A percentile compares a stretch with the other conserved stretches of the same genome.
Conservation (phyloP, 2,113 vertebrate genomes). For the Halcyon senegalensis region DNA sequence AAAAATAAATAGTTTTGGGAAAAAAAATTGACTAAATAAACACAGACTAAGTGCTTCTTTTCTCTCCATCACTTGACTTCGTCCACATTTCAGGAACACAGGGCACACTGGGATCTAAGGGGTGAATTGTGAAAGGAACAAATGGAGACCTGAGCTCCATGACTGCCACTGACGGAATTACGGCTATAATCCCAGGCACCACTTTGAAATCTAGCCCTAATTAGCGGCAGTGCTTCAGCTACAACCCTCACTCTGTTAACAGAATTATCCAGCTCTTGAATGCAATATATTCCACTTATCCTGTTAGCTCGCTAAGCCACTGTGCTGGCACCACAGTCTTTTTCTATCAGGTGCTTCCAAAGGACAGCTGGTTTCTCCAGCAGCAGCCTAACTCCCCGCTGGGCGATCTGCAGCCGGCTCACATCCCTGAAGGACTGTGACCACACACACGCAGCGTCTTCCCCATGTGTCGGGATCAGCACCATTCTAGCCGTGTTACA, state of each 20-base stretch:
- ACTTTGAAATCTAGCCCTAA: slow-evolving; percentile 22
- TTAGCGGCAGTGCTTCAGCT: slow-evolving; percentile 25
- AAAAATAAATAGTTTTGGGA: neutral
- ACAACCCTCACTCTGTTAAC: neutral
- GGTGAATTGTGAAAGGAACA: neutral
- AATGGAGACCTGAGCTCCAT: neutral
- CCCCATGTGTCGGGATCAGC: accelerated
- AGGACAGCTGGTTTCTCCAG: neutral
- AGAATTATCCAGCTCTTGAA: slow-evolving; percentile 42
- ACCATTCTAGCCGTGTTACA: neutral
- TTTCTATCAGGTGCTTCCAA: neutral
- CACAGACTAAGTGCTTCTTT: neutral
- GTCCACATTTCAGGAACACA: neutral
- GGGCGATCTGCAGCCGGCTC: accelerated
- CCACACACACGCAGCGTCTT: neutral
- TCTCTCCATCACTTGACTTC: neutral
- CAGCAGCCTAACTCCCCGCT: neutral
- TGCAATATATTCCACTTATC: slow-evolving; percentile 21
- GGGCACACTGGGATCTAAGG: neutral
- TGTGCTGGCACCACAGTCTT: neutral
- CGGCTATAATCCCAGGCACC: neutral
- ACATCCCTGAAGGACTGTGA: neutral
- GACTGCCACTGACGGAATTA: neutral
- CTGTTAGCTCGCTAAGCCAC: slow-evolving; percentile 25
- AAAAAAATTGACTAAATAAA: neutral